A percentile compares a stretch with the other conserved stretches of the same genome.
Evolutionary conservation across 2,113 vertebrate genomes (phyloP).

Genomic region (Centropus unirufus): DNA sequence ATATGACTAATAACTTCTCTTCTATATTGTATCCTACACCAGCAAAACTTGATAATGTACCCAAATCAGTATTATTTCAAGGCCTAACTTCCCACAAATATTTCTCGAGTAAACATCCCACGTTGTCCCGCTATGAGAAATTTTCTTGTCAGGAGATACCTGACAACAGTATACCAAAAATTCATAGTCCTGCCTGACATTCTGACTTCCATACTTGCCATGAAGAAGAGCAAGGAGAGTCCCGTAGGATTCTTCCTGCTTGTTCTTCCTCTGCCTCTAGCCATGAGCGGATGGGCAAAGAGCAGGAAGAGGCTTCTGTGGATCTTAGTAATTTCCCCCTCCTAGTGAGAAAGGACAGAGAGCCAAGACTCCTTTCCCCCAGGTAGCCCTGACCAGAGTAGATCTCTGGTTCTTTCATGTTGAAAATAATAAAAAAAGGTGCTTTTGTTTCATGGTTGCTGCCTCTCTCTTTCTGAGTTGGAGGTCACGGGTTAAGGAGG

Average conservation of each 20-base stretch:
- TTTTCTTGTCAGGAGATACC: neutral
- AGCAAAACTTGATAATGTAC: neutral
- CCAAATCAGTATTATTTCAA: neutral
- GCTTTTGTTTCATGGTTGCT: neutral
- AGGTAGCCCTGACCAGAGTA: neutral
- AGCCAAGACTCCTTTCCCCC: neutral
- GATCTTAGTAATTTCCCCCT: neutral
- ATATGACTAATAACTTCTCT: neutral
- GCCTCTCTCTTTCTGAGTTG: neutral
- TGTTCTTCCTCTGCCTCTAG: neutral
- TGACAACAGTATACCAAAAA: neutral
- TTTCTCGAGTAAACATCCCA: neutral
- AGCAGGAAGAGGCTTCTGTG: neutral
- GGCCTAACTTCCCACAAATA: neutral
- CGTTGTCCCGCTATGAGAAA: neutral
- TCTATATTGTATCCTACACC: neutral
- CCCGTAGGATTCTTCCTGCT: neutral
- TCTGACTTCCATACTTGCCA: accelerated
- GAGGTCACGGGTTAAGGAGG: neutral
- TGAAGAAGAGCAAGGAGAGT: neutral
- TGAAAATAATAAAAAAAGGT: neutral
- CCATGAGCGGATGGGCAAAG: neutral
- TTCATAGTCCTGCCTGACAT: neutral
- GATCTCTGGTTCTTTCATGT: neutral
- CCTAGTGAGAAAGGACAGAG: neutral